Percentiles rank a stretch among this genome's conserved stretches.
phyloP scores from a whole-genome alignment of 2,888 invertebrate genomes.

The Zootermopsis nevadensis region DNA sequence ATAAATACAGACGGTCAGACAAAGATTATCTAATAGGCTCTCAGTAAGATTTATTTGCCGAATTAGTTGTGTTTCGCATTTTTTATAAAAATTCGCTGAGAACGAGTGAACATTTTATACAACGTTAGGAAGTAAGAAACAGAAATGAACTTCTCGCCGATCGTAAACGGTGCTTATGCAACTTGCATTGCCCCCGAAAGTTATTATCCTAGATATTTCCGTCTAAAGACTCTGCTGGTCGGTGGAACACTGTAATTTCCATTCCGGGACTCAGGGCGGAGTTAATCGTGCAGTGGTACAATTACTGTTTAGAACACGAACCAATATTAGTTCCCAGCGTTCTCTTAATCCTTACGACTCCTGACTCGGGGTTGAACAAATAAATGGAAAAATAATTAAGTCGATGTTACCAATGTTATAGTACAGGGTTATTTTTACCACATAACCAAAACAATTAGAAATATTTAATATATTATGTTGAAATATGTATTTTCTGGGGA shows the following conservation, averaged over 20 bases:
- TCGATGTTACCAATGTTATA: not conserved
- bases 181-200: not conserved
- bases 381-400: not conserved
- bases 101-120: not conserved
- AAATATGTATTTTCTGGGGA: no score
- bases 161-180: not conserved
- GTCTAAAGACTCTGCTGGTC: not conserved
- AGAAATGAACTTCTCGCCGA: not conserved
- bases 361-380: not conserved
- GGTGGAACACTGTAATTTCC: slow-evolving; percentile 3
- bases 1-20: no score
- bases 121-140: not conserved
- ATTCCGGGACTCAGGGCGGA: not conserved
- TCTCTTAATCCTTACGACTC: not conserved
- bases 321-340: slow-evolving; percentile 20
- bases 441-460: not conserved
- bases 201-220: slow-evolving; percentile 6
- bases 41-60: no score
- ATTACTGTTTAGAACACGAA: slow-evolving; percentile 15
- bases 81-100: not conserved
- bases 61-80: not conserved
- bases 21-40: no score
- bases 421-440: not conserved
- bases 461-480: no score
- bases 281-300: slow-evolving; percentile 26